These are phyloP conservation scores for Dinocampus coccinellae DNA, from an alignment of 2,888 invertebrate species.

Conservation along the genomic window DNA sequence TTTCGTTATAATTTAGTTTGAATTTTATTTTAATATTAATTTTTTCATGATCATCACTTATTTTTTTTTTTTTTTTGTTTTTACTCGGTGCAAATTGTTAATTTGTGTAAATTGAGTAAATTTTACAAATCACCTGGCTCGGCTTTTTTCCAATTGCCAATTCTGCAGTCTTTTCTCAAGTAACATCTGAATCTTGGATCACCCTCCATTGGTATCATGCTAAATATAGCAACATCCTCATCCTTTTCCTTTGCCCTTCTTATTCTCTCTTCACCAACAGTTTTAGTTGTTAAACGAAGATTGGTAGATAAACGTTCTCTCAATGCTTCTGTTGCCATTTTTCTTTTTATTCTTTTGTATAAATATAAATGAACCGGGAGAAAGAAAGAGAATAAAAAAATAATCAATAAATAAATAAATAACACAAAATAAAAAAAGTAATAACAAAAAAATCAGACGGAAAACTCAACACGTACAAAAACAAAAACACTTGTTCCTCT, in stretches of 20 bases:
- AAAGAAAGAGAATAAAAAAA: constrained; percentile 4
- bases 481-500: constrained; percentile 26
- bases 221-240: constrained; percentile 89
- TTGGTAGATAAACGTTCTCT: constrained; percentile 80
- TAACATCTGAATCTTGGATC: constrained; percentile 83
- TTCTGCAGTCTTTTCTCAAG: constrained; percentile 79
- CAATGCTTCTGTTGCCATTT: constrained; percentile 82
- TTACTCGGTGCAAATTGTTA: not conserved
- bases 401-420: not conserved
- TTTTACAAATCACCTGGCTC: constrained; percentile 78
- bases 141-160: constrained; percentile 83
- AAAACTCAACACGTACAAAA: too few species aligned
- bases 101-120: not conserved
- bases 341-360: constrained; percentile 40
- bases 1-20: not conserved
- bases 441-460: too few species aligned
- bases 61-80: too few species aligned
- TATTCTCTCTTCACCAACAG: constrained; percentile 86
- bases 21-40: not conserved
- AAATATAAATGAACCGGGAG: not conserved
- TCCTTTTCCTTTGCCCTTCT: constrained; percentile 84
- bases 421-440: too few species aligned
- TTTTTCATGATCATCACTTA: too few species aligned
- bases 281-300: constrained; percentile 81
- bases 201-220: constrained; percentile 85